These are phyloP conservation scores for Petrolisthes cinctipes DNA, from an alignment of 2,888 invertebrate genomes.

Conservation along the genomic window DNA sequence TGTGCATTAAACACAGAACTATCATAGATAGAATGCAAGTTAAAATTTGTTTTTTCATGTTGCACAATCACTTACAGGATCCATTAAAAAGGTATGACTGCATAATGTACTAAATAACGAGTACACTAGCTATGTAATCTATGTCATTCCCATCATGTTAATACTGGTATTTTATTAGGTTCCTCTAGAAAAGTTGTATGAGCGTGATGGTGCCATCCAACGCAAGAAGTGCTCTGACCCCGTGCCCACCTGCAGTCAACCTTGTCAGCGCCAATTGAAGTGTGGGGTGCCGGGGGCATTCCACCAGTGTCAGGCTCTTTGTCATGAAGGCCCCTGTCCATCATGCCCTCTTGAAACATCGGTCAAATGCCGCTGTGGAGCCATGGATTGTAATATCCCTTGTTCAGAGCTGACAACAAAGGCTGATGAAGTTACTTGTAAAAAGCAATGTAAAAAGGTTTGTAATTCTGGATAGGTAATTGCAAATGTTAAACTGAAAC, in stretches of 20 bases:
- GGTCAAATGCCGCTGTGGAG: slow-evolving; percentile 84
- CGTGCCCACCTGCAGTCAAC: slow-evolving; percentile 83
- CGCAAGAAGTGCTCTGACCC: slow-evolving; percentile 83
- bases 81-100: too few species aligned
- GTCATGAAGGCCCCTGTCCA: slow-evolving; percentile 81
- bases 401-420: slow-evolving; percentile 80
- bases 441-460: slow-evolving; percentile 90
- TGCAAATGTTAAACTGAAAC: slow-evolving; percentile 1
- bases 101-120: too few species aligned
- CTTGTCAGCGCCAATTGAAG: slow-evolving; percentile 75
- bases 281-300: slow-evolving; percentile 77
- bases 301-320: slow-evolving; percentile 79
- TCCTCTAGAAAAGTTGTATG: slow-evolving; percentile 69
- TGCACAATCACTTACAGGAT: not conserved
- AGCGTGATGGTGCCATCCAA: slow-evolving; percentile 67
- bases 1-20: not conserved
- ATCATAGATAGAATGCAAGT: too few species aligned
- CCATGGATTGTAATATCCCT: slow-evolving; percentile 83
- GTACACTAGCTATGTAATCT: too few species aligned
- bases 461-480: slow-evolving; percentile 40
- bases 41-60: not conserved
- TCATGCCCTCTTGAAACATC: slow-evolving; percentile 59
- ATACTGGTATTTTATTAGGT: slow-evolving; percentile 66
- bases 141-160: not conserved
- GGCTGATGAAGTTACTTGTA: slow-evolving; percentile 84